A percentile compares a stretch with the other conserved stretches of the same genome.
Conservation (phyloP, 2,797 vertebrate genomes). For the Vultur gryphus region DNA sequence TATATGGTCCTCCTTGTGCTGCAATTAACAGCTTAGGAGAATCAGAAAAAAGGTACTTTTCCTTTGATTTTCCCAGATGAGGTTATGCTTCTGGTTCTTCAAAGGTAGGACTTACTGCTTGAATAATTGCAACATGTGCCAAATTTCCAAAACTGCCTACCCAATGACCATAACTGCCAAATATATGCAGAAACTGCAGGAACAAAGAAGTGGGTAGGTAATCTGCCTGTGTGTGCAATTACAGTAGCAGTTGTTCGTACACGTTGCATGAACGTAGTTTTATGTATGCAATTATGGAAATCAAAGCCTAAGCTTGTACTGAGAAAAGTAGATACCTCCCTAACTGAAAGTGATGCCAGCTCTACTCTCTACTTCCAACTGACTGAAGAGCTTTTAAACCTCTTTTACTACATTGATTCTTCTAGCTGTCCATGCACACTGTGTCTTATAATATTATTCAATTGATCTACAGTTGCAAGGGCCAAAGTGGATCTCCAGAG, state of each 20-base stretch:
- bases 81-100: neutral
- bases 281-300: slow-evolving; percentile 35
- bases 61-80: neutral
- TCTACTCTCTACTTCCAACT: slow-evolving; percentile 3
- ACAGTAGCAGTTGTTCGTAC: neutral
- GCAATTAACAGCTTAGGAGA: neutral
- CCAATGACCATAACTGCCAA: neutral
- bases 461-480: slow-evolving; percentile 29
- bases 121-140: neutral
- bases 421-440: slow-evolving; percentile 24
- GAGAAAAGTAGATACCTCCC: neutral
- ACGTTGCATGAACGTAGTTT: slow-evolving; percentile 17
- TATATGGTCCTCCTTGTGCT: neutral
- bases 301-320: slow-evolving; percentile 10
- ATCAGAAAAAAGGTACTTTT: neutral
- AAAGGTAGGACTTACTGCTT: neutral
- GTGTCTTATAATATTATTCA: slow-evolving; percentile 27
- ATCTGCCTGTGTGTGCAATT: neutral
- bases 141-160: neutral
- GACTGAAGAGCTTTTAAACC: slow-evolving; percentile 42
- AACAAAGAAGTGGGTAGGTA: neutral
- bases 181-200: neutral
- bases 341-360: neutral
- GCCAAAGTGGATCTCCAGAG: slow-evolving; percentile 38
- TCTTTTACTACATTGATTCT: slow-evolving; percentile 26